Evolutionary conservation across 2,113 vertebrate genomes (phyloP).

Genomic region (Gopherus flavomarginatus): DNA sequence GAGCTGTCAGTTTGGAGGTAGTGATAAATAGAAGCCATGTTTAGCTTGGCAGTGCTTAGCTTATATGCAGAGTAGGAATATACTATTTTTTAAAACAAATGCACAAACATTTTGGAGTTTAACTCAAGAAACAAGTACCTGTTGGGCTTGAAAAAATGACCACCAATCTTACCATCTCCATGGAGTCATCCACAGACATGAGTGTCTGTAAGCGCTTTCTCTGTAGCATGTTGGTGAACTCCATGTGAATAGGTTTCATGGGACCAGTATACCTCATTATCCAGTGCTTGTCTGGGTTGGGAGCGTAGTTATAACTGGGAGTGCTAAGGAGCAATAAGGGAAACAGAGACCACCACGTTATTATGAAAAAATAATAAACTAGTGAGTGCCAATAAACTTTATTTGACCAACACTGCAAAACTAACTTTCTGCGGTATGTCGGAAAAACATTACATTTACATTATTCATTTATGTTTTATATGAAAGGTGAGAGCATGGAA

Average conservation of each 20-base stretch:
- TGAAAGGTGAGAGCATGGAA: not conserved
- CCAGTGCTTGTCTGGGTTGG: conserved; percentile 98
- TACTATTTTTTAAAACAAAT: not conserved
- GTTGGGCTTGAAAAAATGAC: not conserved
- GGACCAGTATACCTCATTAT: conserved; percentile 96
- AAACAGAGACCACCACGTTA: not conserved
- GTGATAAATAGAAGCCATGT: not conserved
- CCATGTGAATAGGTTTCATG: conserved; percentile 99
- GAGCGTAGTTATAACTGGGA: conserved; percentile 96
- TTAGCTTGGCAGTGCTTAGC: not conserved
- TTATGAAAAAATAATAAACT: not conserved
- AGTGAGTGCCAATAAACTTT: not conserved
- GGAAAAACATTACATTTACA: not conserved
- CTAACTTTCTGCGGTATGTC: not conserved
- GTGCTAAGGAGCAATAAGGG: conserved; percentile 81
- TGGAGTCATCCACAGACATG: conserved; percentile 95
- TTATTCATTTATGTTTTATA: not conserved
- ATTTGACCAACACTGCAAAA: not conserved
- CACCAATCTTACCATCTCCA: conserved; percentile 87
- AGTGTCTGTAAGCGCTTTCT: conserved; percentile 94
- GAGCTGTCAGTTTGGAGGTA: not conserved
- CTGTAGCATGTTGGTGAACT: conserved; percentile 98
- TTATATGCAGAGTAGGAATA: not conserved
- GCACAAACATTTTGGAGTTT: not conserved
- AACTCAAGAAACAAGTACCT: not conserved